Conservation (phyloP, 2,888 invertebrate genomes). For the Sipha maydis region DNA sequence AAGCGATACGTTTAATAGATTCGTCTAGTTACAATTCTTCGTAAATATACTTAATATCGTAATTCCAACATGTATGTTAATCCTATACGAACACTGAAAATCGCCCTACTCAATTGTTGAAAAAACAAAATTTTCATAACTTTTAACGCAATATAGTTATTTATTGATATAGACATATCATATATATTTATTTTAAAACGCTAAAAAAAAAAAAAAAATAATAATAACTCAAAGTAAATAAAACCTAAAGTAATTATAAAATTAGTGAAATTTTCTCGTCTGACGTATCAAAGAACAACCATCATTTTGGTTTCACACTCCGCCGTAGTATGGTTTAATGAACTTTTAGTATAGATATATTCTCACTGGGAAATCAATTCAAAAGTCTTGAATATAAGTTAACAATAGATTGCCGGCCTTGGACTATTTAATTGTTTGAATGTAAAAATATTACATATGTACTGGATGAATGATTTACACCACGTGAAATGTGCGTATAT, state of each 20-base stretch:
- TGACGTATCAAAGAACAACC: not conserved
- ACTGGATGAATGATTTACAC: conserved; percentile 34
- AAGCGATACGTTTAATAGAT: too few species aligned
- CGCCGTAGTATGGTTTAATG: conserved; percentile 48
- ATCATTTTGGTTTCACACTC: conserved; percentile 17
- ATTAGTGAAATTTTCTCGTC: not conserved
- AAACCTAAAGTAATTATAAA: not conserved
- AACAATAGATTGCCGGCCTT: conserved; percentile 43
- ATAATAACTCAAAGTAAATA: too few species aligned
- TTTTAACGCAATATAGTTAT: not conserved
- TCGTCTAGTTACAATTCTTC: too few species aligned
- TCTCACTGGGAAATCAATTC: conserved; percentile 40
- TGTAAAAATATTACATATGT: conserved; percentile 12
- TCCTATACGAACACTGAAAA: too few species aligned
- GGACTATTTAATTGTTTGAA: conserved; percentile 53
- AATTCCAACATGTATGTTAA: too few species aligned
- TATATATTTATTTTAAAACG: too few species aligned
- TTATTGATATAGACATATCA: too few species aligned
- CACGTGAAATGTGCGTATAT: not conserved
- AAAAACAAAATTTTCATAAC: too few species aligned
- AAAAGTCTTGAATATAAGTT: conserved; percentile 46
- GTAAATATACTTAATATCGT: too few species aligned
- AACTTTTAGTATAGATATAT: conserved; percentile 31
- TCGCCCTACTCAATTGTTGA: too few species aligned
- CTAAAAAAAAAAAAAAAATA: too few species aligned